These are phyloP conservation scores for Euspilapteryx auroguttella DNA, from an alignment of 2,888 invertebrate genomes.

Conservation along the genomic window DNA sequence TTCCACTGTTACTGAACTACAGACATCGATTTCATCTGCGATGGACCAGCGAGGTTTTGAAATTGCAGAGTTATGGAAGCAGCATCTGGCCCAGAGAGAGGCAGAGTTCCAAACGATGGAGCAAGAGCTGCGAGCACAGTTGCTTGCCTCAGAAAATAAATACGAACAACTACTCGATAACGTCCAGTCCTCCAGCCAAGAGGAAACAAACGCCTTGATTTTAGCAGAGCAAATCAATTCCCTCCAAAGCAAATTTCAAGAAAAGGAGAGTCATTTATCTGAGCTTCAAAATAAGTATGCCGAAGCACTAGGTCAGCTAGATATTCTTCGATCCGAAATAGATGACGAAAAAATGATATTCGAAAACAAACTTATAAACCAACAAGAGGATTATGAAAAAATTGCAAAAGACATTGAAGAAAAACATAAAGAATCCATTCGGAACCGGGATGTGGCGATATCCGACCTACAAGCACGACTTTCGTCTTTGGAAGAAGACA, in stretches of 20 bases:
- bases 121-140: constrained; percentile 47
- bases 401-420: constrained; percentile 23
- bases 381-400: constrained; percentile 49
- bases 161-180: constrained; percentile 46
- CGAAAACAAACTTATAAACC: constrained; percentile 38
- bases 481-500: constrained; percentile 16
- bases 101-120: constrained; percentile 60
- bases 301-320: constrained; percentile 35
- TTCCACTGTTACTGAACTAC: constrained; percentile 43
- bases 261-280: constrained; percentile 40
- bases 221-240: constrained; percentile 36
- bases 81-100: constrained; percentile 67
- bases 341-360: constrained; percentile 44
- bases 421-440: constrained; percentile 19
- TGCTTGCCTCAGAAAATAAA: constrained; percentile 46
- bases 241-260: constrained; percentile 40
- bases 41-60: constrained; percentile 69
- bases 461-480: constrained; percentile 8
- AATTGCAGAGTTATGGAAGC: constrained; percentile 71
- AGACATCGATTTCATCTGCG: constrained; percentile 46
- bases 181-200: constrained; percentile 44
- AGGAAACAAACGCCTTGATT: constrained; percentile 43
- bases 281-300: constrained; percentile 40
- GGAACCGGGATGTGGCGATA: too few species aligned
- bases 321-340: constrained; percentile 42